Base-by-base conservation (phyloP, 2,113 vertebrate species). In the Passer domesticus region DNA sequence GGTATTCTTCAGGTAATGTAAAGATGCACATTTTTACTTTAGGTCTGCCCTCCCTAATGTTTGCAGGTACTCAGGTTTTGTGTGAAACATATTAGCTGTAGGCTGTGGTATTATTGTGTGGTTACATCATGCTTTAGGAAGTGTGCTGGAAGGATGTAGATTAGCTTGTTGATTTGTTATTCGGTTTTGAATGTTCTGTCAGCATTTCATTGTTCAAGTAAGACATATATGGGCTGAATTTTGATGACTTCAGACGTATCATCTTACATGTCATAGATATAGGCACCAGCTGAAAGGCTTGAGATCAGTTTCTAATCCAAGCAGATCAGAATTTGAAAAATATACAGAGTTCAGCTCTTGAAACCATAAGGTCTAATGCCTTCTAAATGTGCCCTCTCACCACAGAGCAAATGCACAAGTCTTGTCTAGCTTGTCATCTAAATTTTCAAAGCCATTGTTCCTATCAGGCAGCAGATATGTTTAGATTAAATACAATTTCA, bases 111-210 rank as follows among this genome's bases (percentile, higher is more conserved):
- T 81, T 46, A 33, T 47, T 70, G 44, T 75, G 85, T 83, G 83
- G 85, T 92, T 96, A 89, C 79, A 94, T 96, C 92, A 95, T 16
- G 20, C 46, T 89, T 87, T 79, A 94, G 90, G 92, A 95, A 95
- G 66, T 64, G 63, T 92, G 76, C 76, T 96, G 88, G 64, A 89
- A 94, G 90, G 93, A 94, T 93, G 83, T 94, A 92, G 92, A 75
- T 96, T 75, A 84, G 33, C 30, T 86, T 95, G 92, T 84, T 95
- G 94, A 89, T 93, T 89, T 94, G 74, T 69, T 89, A 88, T 13
- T 96, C 11, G 2, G 2, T 44, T 83, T 75, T 78, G 41, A 56
- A 90, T 95, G 87, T 95, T 97, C 92, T 2, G 0, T 92, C 85
- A 83, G 76, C 83, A 79, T 81, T 79, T 79, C 77, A 24, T 70